phyloP scores from a whole-genome alignment of 1,140 invertebrate genomes.

The Rhagoletis pomonella region DNA sequence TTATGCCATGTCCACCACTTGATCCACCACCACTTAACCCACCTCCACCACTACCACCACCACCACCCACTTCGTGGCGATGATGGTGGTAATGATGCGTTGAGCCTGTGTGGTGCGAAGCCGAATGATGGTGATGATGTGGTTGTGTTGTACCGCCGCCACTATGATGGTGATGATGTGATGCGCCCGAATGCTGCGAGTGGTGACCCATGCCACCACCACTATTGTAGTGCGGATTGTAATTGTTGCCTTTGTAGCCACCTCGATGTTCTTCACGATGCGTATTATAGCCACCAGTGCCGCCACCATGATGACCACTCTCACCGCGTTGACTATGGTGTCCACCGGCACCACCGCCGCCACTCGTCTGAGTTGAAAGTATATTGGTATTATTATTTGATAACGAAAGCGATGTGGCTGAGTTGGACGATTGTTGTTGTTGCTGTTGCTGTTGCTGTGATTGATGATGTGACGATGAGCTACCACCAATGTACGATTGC shows the following conservation, averaged over 20 bases:
- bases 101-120: conserved; percentile 45
- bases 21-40: conserved; percentile 36
- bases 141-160: conserved; percentile 51
- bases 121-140: conserved; percentile 45
- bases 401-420: conserved; percentile 36
- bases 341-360: conserved; percentile 37
- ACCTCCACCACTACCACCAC: conserved; percentile 52
- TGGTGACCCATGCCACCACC: conserved; percentile 59
- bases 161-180: conserved; percentile 56
- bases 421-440: conserved; percentile 58
- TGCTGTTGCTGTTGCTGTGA: conserved; percentile 64
- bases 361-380: conserved; percentile 33
- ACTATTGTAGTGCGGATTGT: conserved; percentile 68
- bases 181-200: conserved; percentile 60
- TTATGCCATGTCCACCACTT: conserved; percentile 29
- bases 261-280: conserved; percentile 67
- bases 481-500: conserved; percentile 64
- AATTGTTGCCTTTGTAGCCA: conserved; percentile 72
- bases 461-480: conserved; percentile 59
- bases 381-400: conserved; percentile 53
- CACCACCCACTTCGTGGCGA: conserved; percentile 50
- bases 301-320: conserved; percentile 61
- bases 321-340: conserved; percentile 40
- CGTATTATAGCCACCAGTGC: conserved; percentile 62
- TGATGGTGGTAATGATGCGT: conserved; percentile 56